Conservation (phyloP, 2,797 vertebrate genomes). For the Nannoperca australis region DNA sequence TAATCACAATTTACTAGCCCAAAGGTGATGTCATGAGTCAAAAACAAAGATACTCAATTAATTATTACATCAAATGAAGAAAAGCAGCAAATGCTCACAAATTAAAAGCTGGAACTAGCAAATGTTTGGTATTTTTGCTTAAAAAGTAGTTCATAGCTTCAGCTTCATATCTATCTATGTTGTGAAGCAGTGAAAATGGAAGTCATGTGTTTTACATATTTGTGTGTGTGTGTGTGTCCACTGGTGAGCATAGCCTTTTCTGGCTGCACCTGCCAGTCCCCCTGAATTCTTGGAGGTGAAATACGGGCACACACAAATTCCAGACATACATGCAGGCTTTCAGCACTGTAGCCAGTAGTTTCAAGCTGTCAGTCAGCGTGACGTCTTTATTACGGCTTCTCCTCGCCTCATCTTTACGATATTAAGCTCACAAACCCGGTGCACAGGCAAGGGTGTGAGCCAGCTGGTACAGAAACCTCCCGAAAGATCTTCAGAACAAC, state of each 20-base stretch:
- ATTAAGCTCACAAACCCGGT: not conserved
- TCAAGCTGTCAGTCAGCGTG: constrained; percentile 84
- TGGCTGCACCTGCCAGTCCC: constrained; percentile 87
- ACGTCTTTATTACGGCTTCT: constrained; percentile 83
- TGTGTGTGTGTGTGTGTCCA: constrained; percentile 20
- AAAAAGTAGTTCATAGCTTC: not conserved
- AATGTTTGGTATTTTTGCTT: not conserved
- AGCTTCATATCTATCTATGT: not conserved
- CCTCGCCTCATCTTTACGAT: constrained; percentile 15
- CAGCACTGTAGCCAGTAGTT: constrained; percentile 82
- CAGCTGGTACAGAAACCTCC: not conserved
- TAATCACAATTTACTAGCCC: not conserved
- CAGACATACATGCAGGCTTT: constrained; percentile 77
- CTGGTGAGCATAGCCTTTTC: constrained; percentile 71
- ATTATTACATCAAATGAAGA: not conserved
- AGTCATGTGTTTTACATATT: constrained; percentile 19
- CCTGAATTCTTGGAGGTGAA: constrained; percentile 80
- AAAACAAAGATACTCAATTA: not conserved
- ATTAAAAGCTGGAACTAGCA: not conserved
- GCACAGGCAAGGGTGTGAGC: not conserved
- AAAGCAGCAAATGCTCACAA: not conserved
- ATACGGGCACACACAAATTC: constrained; percentile 75
- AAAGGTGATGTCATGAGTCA: not conserved
- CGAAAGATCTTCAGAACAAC: not conserved
- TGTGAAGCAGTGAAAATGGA: constrained; percentile 7